Evolutionary conservation across 2,888 invertebrate species (phyloP).

Genomic region (Anaspis maculata): DNA sequence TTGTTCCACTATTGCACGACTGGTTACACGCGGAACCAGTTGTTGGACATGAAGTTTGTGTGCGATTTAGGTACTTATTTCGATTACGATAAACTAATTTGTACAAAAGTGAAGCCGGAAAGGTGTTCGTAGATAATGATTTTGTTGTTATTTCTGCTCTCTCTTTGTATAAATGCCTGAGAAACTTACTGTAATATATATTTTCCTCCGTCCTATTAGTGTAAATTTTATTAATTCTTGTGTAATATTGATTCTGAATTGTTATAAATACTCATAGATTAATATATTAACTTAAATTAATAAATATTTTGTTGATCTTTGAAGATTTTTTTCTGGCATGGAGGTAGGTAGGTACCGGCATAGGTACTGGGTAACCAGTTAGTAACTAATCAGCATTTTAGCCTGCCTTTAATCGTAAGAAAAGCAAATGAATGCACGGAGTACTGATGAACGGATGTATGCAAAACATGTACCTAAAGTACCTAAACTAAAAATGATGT

Average conservation of each 20-base stretch:
- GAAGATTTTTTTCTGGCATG: too few species aligned
- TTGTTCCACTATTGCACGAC: slow-evolving; percentile 54
- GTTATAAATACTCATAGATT: slow-evolving; percentile 35
- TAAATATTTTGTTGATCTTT: slow-evolving; percentile 21
- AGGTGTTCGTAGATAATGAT: slow-evolving; percentile 33
- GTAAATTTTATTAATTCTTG: slow-evolving; percentile 13
- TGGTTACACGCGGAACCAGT: slow-evolving; percentile 48
- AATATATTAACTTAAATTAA: slow-evolving; percentile 27
- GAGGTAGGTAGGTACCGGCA: too few species aligned
- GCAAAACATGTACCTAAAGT: too few species aligned
- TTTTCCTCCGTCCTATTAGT: slow-evolving; percentile 11
- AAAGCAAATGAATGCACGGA: too few species aligned
- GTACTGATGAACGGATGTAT: too few species aligned
- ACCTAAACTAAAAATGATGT: too few species aligned
- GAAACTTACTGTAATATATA: not conserved
- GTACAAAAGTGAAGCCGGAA: slow-evolving; percentile 39
- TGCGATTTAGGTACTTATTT: slow-evolving; percentile 51
- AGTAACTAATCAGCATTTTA: too few species aligned
- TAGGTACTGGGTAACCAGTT: too few species aligned
- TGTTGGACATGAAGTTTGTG: slow-evolving; percentile 52
- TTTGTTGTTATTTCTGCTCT: slow-evolving; percentile 10
- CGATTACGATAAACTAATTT: slow-evolving; percentile 46
- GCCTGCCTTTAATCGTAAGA: too few species aligned
- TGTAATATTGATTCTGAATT: slow-evolving; percentile 27
- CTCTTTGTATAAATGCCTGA: too few species aligned